phyloP scores from a whole-genome alignment of 2,113 vertebrate species.

The Pteruthius melanotis region DNA sequence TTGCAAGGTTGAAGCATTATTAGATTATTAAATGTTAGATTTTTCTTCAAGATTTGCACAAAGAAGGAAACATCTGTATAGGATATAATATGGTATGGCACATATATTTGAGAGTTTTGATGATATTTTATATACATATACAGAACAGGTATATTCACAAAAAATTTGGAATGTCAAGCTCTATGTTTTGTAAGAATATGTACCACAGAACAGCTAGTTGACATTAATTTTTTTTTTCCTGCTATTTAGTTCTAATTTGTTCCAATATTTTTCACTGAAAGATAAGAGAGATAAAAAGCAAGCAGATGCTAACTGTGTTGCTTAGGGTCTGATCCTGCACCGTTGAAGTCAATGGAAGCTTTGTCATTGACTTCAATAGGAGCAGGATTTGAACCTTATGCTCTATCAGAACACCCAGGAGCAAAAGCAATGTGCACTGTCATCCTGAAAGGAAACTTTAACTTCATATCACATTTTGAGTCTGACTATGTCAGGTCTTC shows the following conservation, averaged over 20 bases:
- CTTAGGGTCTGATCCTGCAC: constrained; percentile 62
- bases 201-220: not conserved
- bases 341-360: constrained; percentile 50
- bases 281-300: not conserved
- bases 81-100: not conserved
- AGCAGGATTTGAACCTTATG: constrained; percentile 64
- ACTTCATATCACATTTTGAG: not conserved
- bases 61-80: not conserved
- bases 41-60: not conserved
- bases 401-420: constrained; percentile 27
- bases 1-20: not conserved
- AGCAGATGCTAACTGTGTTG: constrained; percentile 17
- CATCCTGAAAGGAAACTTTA: not conserved
- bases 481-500: not conserved
- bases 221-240: constrained; percentile 11
- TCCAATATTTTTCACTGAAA: constrained; percentile 1
- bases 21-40: not conserved
- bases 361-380: constrained; percentile 65
- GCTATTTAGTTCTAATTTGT: not conserved
- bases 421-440: not conserved
- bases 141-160: not conserved
- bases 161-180: not conserved
- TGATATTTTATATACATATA: not conserved
- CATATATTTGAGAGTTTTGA: not conserved
- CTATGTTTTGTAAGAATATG: constrained; percentile 36